phyloP scores from a whole-genome alignment of 37 sponge, comb jelly and placozoan genomes.

The Petrosia ficiformis region DNA sequence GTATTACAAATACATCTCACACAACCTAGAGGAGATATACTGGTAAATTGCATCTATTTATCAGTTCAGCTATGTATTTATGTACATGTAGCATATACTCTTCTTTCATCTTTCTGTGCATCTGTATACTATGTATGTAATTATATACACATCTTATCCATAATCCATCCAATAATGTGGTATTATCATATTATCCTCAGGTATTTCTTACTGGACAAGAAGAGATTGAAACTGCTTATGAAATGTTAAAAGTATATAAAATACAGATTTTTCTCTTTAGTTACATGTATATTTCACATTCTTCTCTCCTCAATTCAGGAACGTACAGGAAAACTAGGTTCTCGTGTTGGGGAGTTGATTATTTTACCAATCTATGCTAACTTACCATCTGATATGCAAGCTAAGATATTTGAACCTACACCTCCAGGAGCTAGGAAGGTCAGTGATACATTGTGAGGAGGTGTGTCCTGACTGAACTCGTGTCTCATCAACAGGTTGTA shows the following conservation, averaged over 20 bases:
- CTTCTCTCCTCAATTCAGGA: slow-evolving; percentile 55
- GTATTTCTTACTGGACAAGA: slow-evolving; percentile 99
- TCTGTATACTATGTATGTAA: not conserved
- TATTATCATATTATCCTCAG: slow-evolving; percentile 17
- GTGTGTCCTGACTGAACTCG: too few species aligned
- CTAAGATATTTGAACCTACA: slow-evolving; percentile 99
- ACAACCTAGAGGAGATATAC: slow-evolving; percentile 92
- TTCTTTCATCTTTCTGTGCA: not conserved
- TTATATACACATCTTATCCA: not conserved
- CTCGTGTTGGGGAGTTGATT: slow-evolving; percentile 90
- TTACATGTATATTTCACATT: not conserved
- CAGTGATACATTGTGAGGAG: not conserved
- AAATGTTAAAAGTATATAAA: slow-evolving; percentile 81
- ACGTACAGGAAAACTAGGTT: slow-evolving; percentile 76
- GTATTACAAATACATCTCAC: slow-evolving; percentile 97
- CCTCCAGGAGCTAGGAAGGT: slow-evolving; percentile 99
- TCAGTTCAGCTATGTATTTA: not conserved
- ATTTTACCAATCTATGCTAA: slow-evolving; percentile 97
- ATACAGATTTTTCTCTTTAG: not conserved
- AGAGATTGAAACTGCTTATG: slow-evolving; percentile 96
- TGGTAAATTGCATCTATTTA: slow-evolving; percentile 61
- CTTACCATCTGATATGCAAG: slow-evolving; percentile 98
- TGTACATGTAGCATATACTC: not conserved
- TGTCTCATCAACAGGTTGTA: slow-evolving; percentile 89
- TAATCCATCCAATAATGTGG: not conserved